These are phyloP conservation scores for Brachyopa scutellaris DNA, from an alignment of 2,888 invertebrate genomes.

Conservation along the genomic window DNA sequence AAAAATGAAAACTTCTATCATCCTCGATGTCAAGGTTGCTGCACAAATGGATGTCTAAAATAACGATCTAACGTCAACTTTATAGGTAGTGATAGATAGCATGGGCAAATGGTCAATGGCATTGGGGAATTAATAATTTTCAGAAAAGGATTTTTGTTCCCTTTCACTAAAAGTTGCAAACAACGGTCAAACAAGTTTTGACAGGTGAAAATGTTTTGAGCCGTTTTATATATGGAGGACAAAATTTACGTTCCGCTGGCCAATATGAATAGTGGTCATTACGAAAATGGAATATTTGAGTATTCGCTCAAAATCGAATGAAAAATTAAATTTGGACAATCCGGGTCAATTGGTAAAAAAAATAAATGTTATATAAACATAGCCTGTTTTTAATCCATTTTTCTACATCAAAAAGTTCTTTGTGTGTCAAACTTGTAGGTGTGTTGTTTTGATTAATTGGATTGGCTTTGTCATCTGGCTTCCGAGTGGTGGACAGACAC, in stretches of 20 bases:
- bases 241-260: constrained; percentile 26
- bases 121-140: constrained; percentile 42
- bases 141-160: constrained; percentile 38
- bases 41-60: constrained; percentile 25
- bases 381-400: too few species aligned
- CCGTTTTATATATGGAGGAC: neutral
- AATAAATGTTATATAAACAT: too few species aligned
- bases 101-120: constrained; percentile 16
- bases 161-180: constrained; percentile 7
- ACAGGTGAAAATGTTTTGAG: constrained; percentile 41
- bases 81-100: neutral
- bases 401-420: constrained; percentile 3
- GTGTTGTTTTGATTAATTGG: constrained; percentile 53
- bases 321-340: constrained; percentile 50
- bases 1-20: constrained; percentile 54
- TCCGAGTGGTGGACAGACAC: neutral
- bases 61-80: constrained; percentile 8
- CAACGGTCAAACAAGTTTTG: constrained; percentile 37
- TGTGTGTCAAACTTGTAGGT: constrained; percentile 23
- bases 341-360: constrained; percentile 31
- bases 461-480: constrained; percentile 35
- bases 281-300: constrained; percentile 29
- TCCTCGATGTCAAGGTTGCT: constrained; percentile 52
- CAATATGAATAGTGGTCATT: constrained; percentile 39
- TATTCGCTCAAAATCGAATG: constrained; percentile 39